These are phyloP conservation scores for Eremophila alpestris DNA, from an alignment of 2,797 vertebrate species.

Conservation along the genomic window DNA sequence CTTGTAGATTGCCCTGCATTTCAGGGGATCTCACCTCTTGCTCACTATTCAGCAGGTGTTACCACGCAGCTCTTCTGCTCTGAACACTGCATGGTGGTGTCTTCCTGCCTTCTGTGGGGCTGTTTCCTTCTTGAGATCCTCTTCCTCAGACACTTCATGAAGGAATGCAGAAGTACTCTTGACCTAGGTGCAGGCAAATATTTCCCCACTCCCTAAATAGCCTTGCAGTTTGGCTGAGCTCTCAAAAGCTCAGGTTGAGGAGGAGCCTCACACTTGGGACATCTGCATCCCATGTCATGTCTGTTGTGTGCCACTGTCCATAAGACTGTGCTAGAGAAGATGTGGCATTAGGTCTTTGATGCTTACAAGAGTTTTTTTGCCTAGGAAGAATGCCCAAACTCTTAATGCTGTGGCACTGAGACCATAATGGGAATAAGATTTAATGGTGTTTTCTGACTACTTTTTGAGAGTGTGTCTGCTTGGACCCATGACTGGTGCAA, in stretches of 20 bases:
- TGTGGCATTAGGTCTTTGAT: not conserved
- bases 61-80: not conserved
- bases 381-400: not conserved
- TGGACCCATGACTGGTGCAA: accelerated
- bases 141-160: not conserved
- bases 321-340: not conserved
- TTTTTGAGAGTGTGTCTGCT: not conserved
- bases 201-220: not conserved
- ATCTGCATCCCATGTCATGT: accelerated
- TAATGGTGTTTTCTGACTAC: not conserved
- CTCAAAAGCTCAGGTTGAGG: not conserved
- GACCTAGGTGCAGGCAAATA: not conserved
- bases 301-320: not conserved
- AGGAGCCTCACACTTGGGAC: accelerated
- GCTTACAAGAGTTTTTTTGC: not conserved
- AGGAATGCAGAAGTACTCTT: not conserved
- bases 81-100: accelerated
- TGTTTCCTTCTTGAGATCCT: not conserved
- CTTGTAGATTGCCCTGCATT: not conserved
- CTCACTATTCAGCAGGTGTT: not conserved
- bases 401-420: not conserved
- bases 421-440: not conserved
- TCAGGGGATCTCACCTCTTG: not conserved
- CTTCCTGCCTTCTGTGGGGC: not conserved
- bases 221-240: not conserved